These are phyloP conservation scores for Cistogaster globosa DNA, from an alignment of 2,888 invertebrate genomes.

Conservation along the genomic window DNA sequence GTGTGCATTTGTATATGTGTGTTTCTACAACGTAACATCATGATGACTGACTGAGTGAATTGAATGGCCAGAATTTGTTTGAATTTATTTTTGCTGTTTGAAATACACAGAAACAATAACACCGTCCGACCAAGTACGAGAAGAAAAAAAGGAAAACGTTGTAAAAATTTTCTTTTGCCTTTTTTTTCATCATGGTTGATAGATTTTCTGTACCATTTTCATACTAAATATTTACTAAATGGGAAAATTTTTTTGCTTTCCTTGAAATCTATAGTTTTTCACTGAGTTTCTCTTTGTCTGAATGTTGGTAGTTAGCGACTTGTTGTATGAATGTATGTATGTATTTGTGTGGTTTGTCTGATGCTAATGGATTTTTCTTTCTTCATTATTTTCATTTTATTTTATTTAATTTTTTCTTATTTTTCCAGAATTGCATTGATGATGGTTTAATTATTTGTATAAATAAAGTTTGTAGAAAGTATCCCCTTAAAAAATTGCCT, in stretches of 20 bases:
- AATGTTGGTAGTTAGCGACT: slow-evolving; percentile 21
- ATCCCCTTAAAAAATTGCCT: slow-evolving; percentile 49
- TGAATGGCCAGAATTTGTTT: slow-evolving; percentile 54
- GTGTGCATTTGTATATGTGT: not conserved
- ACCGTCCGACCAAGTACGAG: slow-evolving; percentile 10
- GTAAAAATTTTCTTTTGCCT: slow-evolving; percentile 49
- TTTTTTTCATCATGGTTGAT: slow-evolving; percentile 65
- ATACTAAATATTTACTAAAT: slow-evolving; percentile 67
- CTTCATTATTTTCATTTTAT: slow-evolving; percentile 44
- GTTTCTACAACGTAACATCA: slow-evolving; percentile 29
- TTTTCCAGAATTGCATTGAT: slow-evolving; percentile 63
- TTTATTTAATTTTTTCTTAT: slow-evolving; percentile 46
- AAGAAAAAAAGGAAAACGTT: slow-evolving; percentile 39
- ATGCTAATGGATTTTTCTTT: slow-evolving; percentile 50
- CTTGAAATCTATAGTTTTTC: slow-evolving; percentile 53
- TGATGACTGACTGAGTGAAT: slow-evolving; percentile 43
- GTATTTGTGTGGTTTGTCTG: slow-evolving; percentile 60
- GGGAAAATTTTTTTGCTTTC: slow-evolving; percentile 42
- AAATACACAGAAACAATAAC: slow-evolving; percentile 28
- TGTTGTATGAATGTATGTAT: not conserved
- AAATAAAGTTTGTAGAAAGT: slow-evolving; percentile 61
- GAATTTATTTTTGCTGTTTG: slow-evolving; percentile 9
- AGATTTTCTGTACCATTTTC: slow-evolving; percentile 67
- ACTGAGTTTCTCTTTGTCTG: slow-evolving; percentile 59
- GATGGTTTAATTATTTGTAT: slow-evolving; percentile 65